Base-by-base conservation (phyloP, 2,888 invertebrate species). In the Apamea anceps region DNA sequence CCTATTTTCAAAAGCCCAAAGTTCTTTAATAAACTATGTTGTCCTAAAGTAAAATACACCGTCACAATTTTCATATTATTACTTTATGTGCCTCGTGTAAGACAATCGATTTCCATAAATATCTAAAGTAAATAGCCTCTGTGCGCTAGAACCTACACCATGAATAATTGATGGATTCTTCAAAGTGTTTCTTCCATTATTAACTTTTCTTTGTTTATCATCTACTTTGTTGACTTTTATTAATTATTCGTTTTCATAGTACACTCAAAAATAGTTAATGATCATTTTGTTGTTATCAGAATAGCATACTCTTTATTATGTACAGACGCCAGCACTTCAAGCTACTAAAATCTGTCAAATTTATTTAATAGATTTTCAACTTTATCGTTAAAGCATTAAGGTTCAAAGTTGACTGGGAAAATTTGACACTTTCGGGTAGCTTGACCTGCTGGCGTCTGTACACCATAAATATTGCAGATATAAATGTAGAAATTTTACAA, bases 31-130 rank as follows among this genome's bases (percentile, higher is more conserved):
- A 51, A 51, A 42, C 32, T 15, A 67, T 15, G 8, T n/a, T 72
- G n/a, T 32, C 51, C 67, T 25, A 54, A 51, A 32, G 32, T 32
- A 32, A 62, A 67, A 80, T 0, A 54, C 13, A 37, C 13, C 2
- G 6, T 25, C 6, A 15, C 8, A 37, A 67, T 45, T 25, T 72
- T 62, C 4, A 25, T 54, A 62, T 57, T 4, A 57, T 57, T 2
- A 63, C 13, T 28, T 28, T 15, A 12, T 12, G n/a, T 60, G 10
- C 18, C 10, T 79, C 63, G 6, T 48, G 54, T 28, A 37, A 66
- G 15, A 72, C 45, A 76, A 84, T 85, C 75, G 77, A 85, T 85
- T 66, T 73, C 45, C 51, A 54, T 75, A 45, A 68, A 67, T 68
- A 42, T 51, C 7, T 48, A 4, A 37, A 60, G 5, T 71, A 10